Base-by-base conservation (phyloP, 2,888 invertebrate species). In the Hedya salicella region DNA sequence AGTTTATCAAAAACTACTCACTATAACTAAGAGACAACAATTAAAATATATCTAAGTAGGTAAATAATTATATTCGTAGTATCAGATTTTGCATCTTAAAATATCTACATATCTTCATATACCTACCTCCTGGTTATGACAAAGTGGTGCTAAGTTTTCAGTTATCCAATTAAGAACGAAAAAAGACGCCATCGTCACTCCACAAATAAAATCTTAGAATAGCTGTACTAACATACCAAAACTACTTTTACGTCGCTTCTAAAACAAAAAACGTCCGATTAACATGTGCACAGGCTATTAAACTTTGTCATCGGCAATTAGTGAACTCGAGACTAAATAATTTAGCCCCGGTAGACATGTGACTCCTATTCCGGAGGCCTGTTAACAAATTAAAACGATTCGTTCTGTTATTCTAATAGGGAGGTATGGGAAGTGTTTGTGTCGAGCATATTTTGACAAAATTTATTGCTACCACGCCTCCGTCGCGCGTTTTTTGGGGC, bases 381-480 rank as follows among this genome's bases (percentile, higher is more conserved):
- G 91, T 91, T 91, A 91, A 91, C 91, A 91, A 92, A 92, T 92
- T 90, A 89, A 85, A 83, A 80, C 88, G 85, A 91, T 91, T 89
- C 87, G 89, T 90, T 88, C 91, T 92, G 91, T 92, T 91, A 90
- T 91, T 91, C 88, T 91, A 91, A 91, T 89, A 86, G 88, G 84
- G 87, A 80, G 75, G 77, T 84, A 87, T 88, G 89, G 90, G 91
- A 91, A 89, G 89, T 91, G 89, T 89, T 89, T 87, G 83, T 82
- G 86, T 88, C 85, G 79, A 86, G 88, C 83, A 87, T 92, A 92
- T 91, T 92, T 92, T 92, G 92, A 92, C 91, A 83, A 90, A 89
- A 93, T 93, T 93, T 93, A 93, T 93, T 87, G 81, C 86, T 75
- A 85, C 91, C 92, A 90, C 93, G 92, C 93, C 93, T 91, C 78